Evolutionary conservation across 2,113 vertebrate species (phyloP), one percentile per base, ranked within the genome.

Genomic region (Rhadina sibilatrix): DNA sequence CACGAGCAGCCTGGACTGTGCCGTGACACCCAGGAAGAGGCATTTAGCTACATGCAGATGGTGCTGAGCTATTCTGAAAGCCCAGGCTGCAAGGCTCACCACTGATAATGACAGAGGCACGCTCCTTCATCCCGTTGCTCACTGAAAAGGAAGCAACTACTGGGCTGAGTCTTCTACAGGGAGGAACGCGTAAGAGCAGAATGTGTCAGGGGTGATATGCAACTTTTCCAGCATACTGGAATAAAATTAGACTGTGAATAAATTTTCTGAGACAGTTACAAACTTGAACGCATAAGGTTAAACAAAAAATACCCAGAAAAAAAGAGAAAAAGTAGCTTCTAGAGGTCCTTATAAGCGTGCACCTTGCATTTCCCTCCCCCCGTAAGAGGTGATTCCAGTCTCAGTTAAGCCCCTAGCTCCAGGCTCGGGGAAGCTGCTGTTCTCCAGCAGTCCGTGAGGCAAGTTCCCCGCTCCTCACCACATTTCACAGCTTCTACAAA

Each of bases 171-270:
- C 42, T 38, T 3, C 49, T 42, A 52, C 57, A 77, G 46, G 46
- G 71, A 85, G 71, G 68, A 94, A 95, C 5, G 0, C 4, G 37
- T 21, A 33, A 93, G 71, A 94, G 75, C 87, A 71, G 92, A 89
- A 92, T 44, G 86, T 95, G 93, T 89, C 82, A 44, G 84, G 22
- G 37, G 74, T 2, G 38, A 96, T 16, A 60, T 9, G 64, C 94
- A 89, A 94, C 84, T 95, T 94, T 89, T 92, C 92, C 78, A 96
- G 84, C 72, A 42, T 37, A 42, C 54, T 35, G 22, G 65, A 93
- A 88, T 60, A 93, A 93, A 97, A 90, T 59, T 42, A 69, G 28
- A 63, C 76, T 15, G 37, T 49, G 38, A 88, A 78, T 61, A 89
- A 72, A 35, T 65, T 71, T 57, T 87, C 47, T 2, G 9, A 91